phyloP scores from a whole-genome alignment of 1,140 invertebrate genomes.

The Conus ventricosus region DNA sequence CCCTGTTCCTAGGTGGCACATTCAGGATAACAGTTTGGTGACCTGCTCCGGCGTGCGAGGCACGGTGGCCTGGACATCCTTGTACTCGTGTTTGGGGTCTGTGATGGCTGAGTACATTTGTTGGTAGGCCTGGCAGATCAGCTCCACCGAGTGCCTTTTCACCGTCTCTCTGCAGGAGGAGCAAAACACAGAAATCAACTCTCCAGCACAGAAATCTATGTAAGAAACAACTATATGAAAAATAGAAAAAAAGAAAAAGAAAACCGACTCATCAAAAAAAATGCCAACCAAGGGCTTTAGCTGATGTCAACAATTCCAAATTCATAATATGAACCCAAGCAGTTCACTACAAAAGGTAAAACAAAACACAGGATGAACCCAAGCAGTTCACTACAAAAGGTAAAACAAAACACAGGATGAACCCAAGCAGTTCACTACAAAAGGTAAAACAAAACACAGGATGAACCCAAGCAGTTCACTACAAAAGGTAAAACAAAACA shows the following conservation, averaged over 20 bases:
- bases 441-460: too few relatives aligned
- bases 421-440: too few relatives aligned
- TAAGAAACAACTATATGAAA: background rate
- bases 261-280: background rate
- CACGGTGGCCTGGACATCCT: conserved; percentile 83
- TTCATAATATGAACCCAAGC: too few relatives aligned
- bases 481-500: too few relatives aligned
- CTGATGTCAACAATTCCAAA: too few relatives aligned
- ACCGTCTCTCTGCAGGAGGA: conserved; percentile 80
- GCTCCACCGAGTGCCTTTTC: conserved; percentile 87
- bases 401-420: too few relatives aligned
- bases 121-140: conserved; percentile 91
- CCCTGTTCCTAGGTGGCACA: too few relatives aligned
- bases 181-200: background rate
- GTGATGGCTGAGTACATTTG: conserved; percentile 88
- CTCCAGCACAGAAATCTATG: background rate
- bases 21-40: conserved; percentile 75
- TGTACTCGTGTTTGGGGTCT: conserved; percentile 85
- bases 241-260: background rate
- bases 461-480: too few relatives aligned
- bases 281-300: background rate
- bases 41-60: conserved; percentile 86
- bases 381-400: too few relatives aligned
- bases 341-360: too few relatives aligned
- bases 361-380: too few relatives aligned